Evolutionary conservation across 2,888 invertebrate species (phyloP), one percentile per base, ranked within the genome.

Genomic region (Dexiosoma caninum): DNA sequence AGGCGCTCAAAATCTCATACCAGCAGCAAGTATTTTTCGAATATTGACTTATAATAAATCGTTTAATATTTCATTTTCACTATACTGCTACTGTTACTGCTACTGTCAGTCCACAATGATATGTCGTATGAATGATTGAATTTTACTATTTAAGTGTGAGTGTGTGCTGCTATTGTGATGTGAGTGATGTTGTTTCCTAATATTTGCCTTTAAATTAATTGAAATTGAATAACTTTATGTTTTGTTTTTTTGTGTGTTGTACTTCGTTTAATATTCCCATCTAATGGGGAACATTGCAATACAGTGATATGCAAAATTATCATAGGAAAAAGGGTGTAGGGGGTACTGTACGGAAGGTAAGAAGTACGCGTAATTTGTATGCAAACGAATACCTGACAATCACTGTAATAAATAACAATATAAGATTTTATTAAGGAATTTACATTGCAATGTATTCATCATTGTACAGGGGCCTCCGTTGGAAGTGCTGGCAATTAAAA

Each of bases 1-100:
- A 81, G 76, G 80, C 76, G 72, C 76, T 77, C 80, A 81, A 62
- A 81, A 69, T 55, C 12, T 69, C 5, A 14, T 51, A 49, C 14
- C 35, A 30, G 67, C 30, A 81, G 53, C 19, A 51, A 14, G 19
- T 46, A 42, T 62, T 57, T 27, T 27, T 27, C 27, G 27, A 27
- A 6, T 27, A 6, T 27, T 51, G 42, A 14, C 42, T 59, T 55
- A n/a, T 27, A 46, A 57, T 19, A 69, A 77, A 62, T 62, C 10
- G 49, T 62, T 71, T 72, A 35, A 62, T 57, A 67, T 62, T 67
- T 66, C 67, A 66, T 71, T 70, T 53, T 55, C 53, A 71, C 66
- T 75, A n/a, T n/a, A n/a, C n/a, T n/a, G n/a, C n/a, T n/a, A n/a
- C n/a, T n/a, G n/a, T 67, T 62, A 35, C 51, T 70, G 44, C 53